Base-by-base conservation (phyloP, 2,888 invertebrate species). In the Hirtodrosophila confusa region DNA sequence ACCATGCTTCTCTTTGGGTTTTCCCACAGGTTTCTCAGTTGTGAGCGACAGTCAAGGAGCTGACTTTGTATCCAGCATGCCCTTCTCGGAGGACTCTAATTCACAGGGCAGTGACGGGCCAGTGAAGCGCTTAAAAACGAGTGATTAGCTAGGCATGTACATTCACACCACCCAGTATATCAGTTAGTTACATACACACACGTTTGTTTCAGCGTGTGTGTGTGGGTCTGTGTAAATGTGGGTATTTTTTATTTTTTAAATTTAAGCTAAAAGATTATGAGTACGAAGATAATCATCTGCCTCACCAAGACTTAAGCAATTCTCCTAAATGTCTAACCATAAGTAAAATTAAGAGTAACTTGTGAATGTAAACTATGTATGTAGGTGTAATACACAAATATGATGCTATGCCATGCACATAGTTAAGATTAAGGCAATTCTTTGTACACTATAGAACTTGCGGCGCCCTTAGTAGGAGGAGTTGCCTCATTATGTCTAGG, bases 31-130 rank as follows among this genome's bases (percentile, higher is more conserved):
- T 93, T 97, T 97, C 91, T 97, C 97, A 12, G 96, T 96, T 77
- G 96, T 97, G 6, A 97, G 97, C 90, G 97, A 97, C 91, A 97
- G 97, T 0, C 97, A 97, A 92, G 97, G 97, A 11, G 95, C 96
- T 1, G 97, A 97, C 75, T 96, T 95, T 88, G 96, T 96, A 62
- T 96, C 96, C n/a, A 95, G 96, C 88, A 94, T 96, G 93, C 96
- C 96, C 75, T 97, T 97, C 91, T 97, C 97, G 0, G 97, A 97
- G 91, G 97, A 97, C 90, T 97, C 97, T 9, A 97, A 97, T 92
- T 97, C 97, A 0, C 96, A 97, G 91, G 95, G 96, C 86, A 96
- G 96, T 89, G 96, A 96, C 55, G 91, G 91, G 2, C 93, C 94
- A 4, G 94, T 95, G 9, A 97, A 97, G 91, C 93, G 96, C 89